Evolutionary conservation across 2,888 invertebrate species (phyloP).

Genomic region (Drosophila nigricruria): DNA sequence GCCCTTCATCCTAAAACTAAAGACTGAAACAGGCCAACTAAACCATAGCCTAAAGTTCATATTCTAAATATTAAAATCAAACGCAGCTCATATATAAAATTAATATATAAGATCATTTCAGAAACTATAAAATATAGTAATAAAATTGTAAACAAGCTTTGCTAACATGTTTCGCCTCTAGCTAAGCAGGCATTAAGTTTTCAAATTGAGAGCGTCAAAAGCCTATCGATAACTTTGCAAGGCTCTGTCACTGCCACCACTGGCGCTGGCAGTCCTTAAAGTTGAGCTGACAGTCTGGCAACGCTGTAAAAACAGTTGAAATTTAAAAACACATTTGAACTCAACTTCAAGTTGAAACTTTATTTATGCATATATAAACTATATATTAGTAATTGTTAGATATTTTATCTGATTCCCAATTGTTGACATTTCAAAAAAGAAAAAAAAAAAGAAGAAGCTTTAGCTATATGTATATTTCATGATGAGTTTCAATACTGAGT

Average conservation of each 20-base stretch:
- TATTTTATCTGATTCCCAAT: slow-evolving; percentile 2
- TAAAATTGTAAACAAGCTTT: background rate
- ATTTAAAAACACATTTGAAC: background rate
- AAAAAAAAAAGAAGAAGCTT: background rate
- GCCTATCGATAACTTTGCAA: background rate
- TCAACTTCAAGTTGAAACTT: background rate
- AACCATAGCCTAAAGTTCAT: background rate
- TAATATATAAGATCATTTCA: background rate
- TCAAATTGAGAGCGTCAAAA: background rate
- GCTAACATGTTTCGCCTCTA: too few relatives aligned
- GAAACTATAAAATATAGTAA: background rate
- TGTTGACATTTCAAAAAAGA: background rate
- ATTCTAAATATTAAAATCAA: background rate
- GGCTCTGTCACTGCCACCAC: background rate
- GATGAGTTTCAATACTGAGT: background rate
- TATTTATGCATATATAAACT: slow-evolving; percentile 8
- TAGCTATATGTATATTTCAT: slow-evolving; percentile 1
- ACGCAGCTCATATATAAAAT: background rate
- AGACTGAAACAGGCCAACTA: too few relatives aligned
- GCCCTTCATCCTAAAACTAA: too few relatives aligned
- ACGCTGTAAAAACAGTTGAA: background rate
- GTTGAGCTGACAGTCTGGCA: background rate
- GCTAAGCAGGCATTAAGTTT: background rate
- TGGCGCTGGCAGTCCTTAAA: background rate
- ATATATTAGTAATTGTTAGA: background rate